Percentiles rank a stretch among this genome's conserved stretches.
Evolutionary conservation across 2,888 invertebrate genomes (phyloP).

Genomic region (Criorhina ranunculi): DNA sequence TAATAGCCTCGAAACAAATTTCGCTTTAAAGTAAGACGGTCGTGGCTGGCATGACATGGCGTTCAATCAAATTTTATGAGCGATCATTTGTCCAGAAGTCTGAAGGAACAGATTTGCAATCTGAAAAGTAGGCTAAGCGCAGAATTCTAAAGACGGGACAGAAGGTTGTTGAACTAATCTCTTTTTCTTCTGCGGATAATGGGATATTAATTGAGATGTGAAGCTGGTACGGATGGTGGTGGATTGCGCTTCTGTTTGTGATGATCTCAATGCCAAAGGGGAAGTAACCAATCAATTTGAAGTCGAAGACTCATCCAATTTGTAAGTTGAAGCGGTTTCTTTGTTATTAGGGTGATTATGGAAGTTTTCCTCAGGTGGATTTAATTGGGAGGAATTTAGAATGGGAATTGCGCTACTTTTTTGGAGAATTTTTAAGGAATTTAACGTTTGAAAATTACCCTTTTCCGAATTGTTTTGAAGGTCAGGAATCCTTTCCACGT

Average conservation of each 20-base stretch:
- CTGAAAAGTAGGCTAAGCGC: constrained; percentile 55
- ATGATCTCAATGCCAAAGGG: constrained; percentile 44
- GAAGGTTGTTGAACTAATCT: constrained; percentile 53
- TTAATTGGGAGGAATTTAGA: not conserved
- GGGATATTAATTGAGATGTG: constrained; percentile 55
- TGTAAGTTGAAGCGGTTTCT: constrained; percentile 5
- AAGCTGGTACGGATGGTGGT: constrained; percentile 12
- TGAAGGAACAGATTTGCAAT: constrained; percentile 42
- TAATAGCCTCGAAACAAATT: constrained; percentile 38
- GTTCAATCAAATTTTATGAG: constrained; percentile 45
- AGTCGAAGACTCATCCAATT: constrained; percentile 44
- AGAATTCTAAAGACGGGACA: constrained; percentile 28
- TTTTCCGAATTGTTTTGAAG: too few relatives aligned
- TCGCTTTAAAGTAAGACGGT: constrained; percentile 7
- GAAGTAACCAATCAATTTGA: constrained; percentile 52
- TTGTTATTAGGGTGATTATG: constrained; percentile 21
- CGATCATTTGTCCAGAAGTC: constrained; percentile 24
- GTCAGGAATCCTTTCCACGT: too few relatives aligned
- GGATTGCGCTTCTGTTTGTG: constrained; percentile 49
- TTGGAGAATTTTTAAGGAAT: too few relatives aligned
- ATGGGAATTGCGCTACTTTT: too few relatives aligned
- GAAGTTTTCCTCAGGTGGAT: not conserved
- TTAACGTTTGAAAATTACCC: too few relatives aligned
- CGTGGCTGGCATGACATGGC: not conserved
- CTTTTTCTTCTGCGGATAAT: constrained; percentile 29